Percentiles rank a stretch among this genome's conserved stretches.
Conservation (phyloP, 2,888 invertebrate species). For the Nymphalis polychloros region DNA sequence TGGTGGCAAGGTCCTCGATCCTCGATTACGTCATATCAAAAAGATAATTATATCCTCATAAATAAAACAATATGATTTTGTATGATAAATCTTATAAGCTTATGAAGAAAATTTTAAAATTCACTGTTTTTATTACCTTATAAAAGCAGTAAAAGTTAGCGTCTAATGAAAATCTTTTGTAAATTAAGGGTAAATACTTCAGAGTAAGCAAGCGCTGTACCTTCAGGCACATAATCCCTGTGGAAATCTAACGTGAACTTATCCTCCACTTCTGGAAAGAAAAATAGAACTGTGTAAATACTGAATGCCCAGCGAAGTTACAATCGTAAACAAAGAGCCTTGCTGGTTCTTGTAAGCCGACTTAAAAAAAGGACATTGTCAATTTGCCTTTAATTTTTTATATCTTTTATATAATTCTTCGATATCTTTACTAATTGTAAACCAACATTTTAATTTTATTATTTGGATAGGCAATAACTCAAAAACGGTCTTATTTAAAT, state of each 20-base stretch:
- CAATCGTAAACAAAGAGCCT: not conserved
- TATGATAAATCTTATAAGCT: not conserved
- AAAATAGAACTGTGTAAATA: conserved; percentile 21
- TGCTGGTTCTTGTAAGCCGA: not conserved
- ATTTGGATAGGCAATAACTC: no score
- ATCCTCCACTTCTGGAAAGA: conserved; percentile 21
- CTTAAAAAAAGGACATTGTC: not conserved
- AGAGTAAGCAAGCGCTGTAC: conserved; percentile 12
- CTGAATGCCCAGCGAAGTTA: conserved; percentile 6
- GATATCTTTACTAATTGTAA: no score
- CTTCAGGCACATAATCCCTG: conserved; percentile 17
- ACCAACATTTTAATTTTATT: no score
- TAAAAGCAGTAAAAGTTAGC: not conserved
- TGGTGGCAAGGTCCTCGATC: no score
- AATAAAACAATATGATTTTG: not conserved
- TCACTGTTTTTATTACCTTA: not conserved
- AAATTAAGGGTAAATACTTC: not conserved
- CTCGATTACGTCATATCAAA: no score
- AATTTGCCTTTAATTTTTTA: not conserved
- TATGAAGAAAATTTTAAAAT: not conserved
- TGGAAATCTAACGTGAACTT: conserved; percentile 25
- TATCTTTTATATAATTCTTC: no score
- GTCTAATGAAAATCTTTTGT: not conserved
- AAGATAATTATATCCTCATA: no score
- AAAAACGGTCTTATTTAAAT: no score